phyloP scores from a whole-genome alignment of 2,113 vertebrate species.

The Laterallus jamaicensis region DNA sequence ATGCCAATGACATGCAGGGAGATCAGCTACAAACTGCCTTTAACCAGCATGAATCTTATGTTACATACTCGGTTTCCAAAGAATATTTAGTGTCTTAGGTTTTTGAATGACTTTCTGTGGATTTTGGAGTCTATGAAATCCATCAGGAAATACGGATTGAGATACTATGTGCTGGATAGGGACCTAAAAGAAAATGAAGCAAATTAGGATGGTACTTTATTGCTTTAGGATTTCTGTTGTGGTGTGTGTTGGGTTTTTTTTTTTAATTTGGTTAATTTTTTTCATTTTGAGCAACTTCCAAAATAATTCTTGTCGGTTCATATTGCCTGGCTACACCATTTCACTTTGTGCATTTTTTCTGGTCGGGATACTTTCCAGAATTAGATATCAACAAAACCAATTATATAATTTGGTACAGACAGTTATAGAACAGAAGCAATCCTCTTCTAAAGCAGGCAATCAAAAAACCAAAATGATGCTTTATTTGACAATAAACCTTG shows the following conservation, averaged over 20 bases:
- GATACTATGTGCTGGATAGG: neutral
- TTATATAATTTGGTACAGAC: slow-evolving; percentile 69
- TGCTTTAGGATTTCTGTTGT: neutral
- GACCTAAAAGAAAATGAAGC: neutral
- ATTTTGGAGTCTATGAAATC: neutral
- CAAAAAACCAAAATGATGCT: slow-evolving; percentile 61
- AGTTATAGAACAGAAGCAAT: slow-evolving; percentile 68
- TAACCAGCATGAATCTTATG: neutral
- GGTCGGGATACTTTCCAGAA: slow-evolving; percentile 68
- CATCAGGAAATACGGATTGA: neutral
- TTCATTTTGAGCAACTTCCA: slow-evolving; percentile 18
- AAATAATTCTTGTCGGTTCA: slow-evolving; percentile 14
- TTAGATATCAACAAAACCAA: slow-evolving; percentile 73
- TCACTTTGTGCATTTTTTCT: slow-evolving; percentile 51
- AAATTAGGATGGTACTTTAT: neutral
- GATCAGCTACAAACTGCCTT: neutral
- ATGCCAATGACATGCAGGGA: neutral
- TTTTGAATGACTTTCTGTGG: neutral
- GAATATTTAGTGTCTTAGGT: neutral
- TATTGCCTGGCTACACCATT: slow-evolving; percentile 13
- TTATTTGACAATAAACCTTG: slow-evolving; percentile 78
- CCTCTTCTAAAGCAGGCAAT: slow-evolving; percentile 60
- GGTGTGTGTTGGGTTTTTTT: neutral
- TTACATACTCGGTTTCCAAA: neutral
- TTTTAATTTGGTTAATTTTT: neutral